Evolutionary conservation across 2,113 vertebrate species (phyloP).

Genomic region (Coturnix japonica): DNA sequence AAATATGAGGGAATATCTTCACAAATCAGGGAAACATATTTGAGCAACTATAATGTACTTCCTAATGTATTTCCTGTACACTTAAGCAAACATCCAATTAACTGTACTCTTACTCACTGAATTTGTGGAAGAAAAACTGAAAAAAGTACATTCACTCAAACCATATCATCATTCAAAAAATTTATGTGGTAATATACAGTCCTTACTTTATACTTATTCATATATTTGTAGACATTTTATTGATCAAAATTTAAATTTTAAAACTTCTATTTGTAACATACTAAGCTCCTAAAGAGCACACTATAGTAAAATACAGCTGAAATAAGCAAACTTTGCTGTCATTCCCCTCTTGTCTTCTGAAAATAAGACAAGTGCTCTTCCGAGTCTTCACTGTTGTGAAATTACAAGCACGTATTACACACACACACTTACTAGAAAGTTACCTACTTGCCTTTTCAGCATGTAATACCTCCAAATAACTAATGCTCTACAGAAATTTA

Average conservation of each 20-base stretch:
- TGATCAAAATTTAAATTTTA: background rate
- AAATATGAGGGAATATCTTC: background rate
- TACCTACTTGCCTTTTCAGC: background rate
- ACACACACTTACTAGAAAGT: rapidly evolving
- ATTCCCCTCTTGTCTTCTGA: background rate
- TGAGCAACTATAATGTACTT: background rate
- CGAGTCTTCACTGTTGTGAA: background rate
- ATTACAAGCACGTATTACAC: background rate
- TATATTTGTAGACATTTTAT: background rate
- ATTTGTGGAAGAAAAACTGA: background rate
- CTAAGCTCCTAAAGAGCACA: background rate
- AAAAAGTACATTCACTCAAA: background rate
- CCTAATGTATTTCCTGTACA: no score
- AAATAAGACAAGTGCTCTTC: background rate
- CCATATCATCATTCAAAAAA: background rate
- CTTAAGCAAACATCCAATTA: background rate
- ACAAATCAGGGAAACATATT: background rate
- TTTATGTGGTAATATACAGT: background rate
- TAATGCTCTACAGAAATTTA: background rate
- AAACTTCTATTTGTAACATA: background rate
- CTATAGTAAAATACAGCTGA: background rate
- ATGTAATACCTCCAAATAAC: background rate
- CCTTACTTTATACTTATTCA: background rate
- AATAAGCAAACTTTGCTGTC: background rate
- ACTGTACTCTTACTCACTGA: background rate